A percentile compares a stretch with the other conserved stretches of the same genome.
phyloP scores from a whole-genome alignment of 2,797 vertebrate genomes.

The Dryobates pubescens region DNA sequence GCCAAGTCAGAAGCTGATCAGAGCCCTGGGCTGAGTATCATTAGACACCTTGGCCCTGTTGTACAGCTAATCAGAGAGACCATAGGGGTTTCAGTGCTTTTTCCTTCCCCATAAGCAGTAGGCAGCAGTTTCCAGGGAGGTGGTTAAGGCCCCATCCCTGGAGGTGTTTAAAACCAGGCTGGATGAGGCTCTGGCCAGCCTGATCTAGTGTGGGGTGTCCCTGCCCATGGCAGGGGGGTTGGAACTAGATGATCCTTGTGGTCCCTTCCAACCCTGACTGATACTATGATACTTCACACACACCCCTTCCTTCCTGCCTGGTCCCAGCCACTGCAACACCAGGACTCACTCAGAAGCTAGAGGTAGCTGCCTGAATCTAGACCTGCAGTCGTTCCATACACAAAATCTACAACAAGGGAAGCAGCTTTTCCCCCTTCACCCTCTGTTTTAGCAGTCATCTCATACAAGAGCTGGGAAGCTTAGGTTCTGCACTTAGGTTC shows the following conservation, averaged over 20 bases:
- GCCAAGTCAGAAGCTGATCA: not conserved
- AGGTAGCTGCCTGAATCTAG: not conserved
- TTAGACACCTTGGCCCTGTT: not conserved
- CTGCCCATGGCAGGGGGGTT: too few relatives aligned
- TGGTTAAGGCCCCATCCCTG: too few relatives aligned
- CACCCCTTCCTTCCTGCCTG: not conserved
- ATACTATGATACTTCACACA: not conserved
- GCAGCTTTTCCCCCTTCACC: not conserved
- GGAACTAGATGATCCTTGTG: too few relatives aligned
- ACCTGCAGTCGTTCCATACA: not conserved
- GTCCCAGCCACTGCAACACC: not conserved
- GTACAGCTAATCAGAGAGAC: not conserved
- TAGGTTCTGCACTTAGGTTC: not conserved
- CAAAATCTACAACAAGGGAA: not conserved
- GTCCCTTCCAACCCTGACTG: too few relatives aligned
- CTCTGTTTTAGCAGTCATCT: not conserved
- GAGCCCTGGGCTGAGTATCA: not conserved
- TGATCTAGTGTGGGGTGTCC: too few relatives aligned
- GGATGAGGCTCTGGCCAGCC: too few relatives aligned
- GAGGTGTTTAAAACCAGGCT: too few relatives aligned
- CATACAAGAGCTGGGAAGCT: not conserved
- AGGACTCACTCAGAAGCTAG: not conserved
- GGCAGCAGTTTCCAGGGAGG: not conserved
- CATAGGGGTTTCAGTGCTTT: not conserved
- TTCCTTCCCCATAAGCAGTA: not conserved